Evolutionary conservation across 92 coral and sea anemone species (phyloP).

Genomic region (Metridium senile): DNA sequence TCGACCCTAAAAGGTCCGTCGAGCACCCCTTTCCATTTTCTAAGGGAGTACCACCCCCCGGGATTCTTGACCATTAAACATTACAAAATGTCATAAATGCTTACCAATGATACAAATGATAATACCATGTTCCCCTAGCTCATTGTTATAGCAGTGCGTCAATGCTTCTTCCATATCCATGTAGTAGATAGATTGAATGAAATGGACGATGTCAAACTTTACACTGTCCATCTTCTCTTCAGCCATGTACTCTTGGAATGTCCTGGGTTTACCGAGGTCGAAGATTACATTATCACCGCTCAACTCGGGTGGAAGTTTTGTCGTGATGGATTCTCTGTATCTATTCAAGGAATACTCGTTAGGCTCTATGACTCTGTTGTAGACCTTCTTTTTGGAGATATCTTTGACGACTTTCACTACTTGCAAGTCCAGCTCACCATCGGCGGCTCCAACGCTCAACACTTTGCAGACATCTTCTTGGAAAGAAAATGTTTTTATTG

Average conservation of each 20-base stretch:
- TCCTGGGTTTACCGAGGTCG: slow-evolving; percentile 20
- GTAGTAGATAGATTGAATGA: slow-evolving; percentile 30
- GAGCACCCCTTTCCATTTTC: too few species aligned
- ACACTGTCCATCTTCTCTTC: slow-evolving; percentile 1
- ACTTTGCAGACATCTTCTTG: background rate
- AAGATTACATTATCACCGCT: background rate
- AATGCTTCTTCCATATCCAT: slow-evolving; percentile 31
- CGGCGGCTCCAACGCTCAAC: background rate
- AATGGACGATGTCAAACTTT: slow-evolving; percentile 40
- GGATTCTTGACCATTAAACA: too few species aligned
- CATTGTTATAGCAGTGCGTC: slow-evolving; percentile 22
- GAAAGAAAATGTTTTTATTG: background rate
- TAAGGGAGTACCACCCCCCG: too few species aligned
- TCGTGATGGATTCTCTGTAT: slow-evolving; percentile 20
- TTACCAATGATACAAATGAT: too few species aligned
- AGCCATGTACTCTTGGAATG: slow-evolving; percentile 21
- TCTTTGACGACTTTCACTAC: background rate
- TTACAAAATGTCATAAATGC: too few species aligned
- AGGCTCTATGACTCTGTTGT: slow-evolving; percentile 31
- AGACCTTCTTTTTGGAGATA: slow-evolving; percentile 12
- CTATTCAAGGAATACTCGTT: slow-evolving; percentile 3
- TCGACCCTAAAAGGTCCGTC: too few species aligned
- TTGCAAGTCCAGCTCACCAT: background rate
- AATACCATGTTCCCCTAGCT: too few species aligned
- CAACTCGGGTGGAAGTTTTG: background rate